These are phyloP conservation scores for Furcifer pardalis DNA, from an alignment of 2,797 vertebrate genomes.

Conservation along the genomic window DNA sequence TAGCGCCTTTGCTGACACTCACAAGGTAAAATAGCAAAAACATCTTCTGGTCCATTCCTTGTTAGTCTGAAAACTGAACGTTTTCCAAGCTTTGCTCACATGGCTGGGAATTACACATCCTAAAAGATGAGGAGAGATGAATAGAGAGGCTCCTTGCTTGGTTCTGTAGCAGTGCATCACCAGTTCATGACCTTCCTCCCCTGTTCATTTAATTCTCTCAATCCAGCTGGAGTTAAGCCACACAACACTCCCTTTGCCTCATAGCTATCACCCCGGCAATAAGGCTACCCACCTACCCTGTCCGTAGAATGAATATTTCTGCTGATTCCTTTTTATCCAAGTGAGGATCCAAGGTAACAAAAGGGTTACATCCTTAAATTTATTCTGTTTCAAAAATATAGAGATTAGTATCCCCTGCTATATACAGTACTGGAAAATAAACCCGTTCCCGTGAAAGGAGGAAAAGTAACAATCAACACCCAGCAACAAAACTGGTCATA, in stretches of 20 bases:
- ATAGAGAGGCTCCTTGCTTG: background rate
- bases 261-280: background rate
- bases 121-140: background rate
- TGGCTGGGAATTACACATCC: background rate
- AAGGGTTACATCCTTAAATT: conserved; percentile 65
- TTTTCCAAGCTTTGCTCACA: background rate
- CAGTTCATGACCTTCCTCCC: background rate
- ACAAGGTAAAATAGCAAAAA: background rate
- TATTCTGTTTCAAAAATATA: conserved; percentile 78
- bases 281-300: background rate
- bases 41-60: background rate
- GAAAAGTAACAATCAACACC: background rate
- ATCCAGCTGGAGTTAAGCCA: background rate
- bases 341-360: conserved; percentile 48
- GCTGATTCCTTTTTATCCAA: conserved; percentile 40
- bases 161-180: background rate
- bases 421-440: conserved; percentile 66
- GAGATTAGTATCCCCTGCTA: conserved; percentile 73
- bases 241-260: background rate
- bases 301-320: background rate
- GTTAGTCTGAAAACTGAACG: background rate
- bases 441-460: background rate
- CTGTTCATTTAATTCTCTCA: background rate
- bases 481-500: conserved; percentile 61
- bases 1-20: background rate